Percentiles rank a stretch among this genome's conserved stretches.
Conservation (phyloP, 2,797 vertebrate genomes). For the Acrocephalus scirpaceus region DNA sequence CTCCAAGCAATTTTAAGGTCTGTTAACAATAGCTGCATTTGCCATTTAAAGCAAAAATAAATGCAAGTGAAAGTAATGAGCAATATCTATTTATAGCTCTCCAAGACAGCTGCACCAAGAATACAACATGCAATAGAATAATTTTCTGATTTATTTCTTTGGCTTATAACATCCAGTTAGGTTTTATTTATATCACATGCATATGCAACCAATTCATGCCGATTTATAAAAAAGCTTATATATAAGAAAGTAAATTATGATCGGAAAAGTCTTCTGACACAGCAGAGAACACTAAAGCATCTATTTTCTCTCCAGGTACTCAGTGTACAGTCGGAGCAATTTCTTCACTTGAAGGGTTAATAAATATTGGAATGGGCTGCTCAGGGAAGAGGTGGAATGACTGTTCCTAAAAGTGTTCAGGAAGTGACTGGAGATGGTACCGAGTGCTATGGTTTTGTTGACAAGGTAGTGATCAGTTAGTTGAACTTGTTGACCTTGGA, state of each 20-base stretch:
- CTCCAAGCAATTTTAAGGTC: not conserved
- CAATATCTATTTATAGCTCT: not conserved
- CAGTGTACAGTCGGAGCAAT: not conserved
- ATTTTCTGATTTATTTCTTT: not conserved
- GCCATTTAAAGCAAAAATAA: slow-evolving; percentile 1
- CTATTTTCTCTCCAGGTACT: not conserved
- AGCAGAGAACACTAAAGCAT: not conserved
- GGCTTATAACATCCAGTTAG: not conserved
- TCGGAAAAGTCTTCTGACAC: not conserved
- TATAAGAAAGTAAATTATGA: not conserved
- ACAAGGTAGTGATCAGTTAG: not conserved
- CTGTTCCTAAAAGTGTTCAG: not conserved
- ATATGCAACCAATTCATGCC: not conserved
- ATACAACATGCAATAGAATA: not conserved
- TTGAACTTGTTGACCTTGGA: not conserved
- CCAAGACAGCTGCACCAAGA: not conserved
- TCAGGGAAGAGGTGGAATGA: not conserved
- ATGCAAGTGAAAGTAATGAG: slow-evolving; percentile 16
- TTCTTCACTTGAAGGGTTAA: not conserved
- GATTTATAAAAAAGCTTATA: not conserved
- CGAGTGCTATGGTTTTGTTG: not conserved
- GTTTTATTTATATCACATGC: slow-evolving; percentile 13
- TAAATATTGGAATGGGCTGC: not conserved
- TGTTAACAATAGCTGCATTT: not conserved
- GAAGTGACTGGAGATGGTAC: not conserved